These are phyloP conservation scores for Polia nebulosa DNA, from an alignment of 2,888 invertebrate genomes.

Conservation along the genomic window DNA sequence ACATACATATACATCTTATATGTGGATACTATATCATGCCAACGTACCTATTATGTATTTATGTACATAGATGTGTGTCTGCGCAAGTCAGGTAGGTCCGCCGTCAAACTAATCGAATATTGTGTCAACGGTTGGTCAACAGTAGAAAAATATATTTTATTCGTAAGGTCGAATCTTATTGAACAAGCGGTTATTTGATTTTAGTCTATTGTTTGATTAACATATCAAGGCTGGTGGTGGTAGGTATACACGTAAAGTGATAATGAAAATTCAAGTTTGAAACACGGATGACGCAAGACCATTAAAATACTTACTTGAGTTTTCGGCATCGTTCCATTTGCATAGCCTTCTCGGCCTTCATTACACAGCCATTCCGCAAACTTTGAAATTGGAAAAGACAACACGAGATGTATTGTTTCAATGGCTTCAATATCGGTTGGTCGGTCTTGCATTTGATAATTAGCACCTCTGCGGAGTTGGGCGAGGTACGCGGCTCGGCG, in stretches of 20 bases:
- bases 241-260: slow-evolving; percentile 88
- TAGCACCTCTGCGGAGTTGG: slow-evolving; percentile 86
- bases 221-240: slow-evolving; percentile 89
- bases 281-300: slow-evolving; percentile 90
- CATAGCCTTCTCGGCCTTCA: slow-evolving; percentile 89
- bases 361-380: slow-evolving; percentile 90
- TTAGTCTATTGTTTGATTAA: slow-evolving; percentile 90
- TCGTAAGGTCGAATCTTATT: slow-evolving; percentile 84
- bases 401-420: slow-evolving; percentile 89
- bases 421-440: slow-evolving; percentile 89
- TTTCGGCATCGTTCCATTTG: slow-evolving; percentile 90
- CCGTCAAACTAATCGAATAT: slow-evolving; percentile 69
- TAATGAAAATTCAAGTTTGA: slow-evolving; percentile 91
- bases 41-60: slow-evolving; percentile 21
- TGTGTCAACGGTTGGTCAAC: slow-evolving; percentile 75
- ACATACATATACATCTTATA: slow-evolving; percentile 15
- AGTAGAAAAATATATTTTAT: slow-evolving; percentile 81
- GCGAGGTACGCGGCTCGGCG: slow-evolving; percentile 66
- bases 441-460: slow-evolving; percentile 90
- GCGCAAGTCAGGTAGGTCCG: slow-evolving; percentile 41
- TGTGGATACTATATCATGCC: slow-evolving; percentile 16
- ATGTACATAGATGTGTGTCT: slow-evolving; percentile 31
- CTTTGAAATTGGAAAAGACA: slow-evolving; percentile 90
- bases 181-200: slow-evolving; percentile 88
- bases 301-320: slow-evolving; percentile 89